Evolutionary conservation across 2,888 invertebrate genomes (phyloP).

Genomic region (Iselma pallidipennis): DNA sequence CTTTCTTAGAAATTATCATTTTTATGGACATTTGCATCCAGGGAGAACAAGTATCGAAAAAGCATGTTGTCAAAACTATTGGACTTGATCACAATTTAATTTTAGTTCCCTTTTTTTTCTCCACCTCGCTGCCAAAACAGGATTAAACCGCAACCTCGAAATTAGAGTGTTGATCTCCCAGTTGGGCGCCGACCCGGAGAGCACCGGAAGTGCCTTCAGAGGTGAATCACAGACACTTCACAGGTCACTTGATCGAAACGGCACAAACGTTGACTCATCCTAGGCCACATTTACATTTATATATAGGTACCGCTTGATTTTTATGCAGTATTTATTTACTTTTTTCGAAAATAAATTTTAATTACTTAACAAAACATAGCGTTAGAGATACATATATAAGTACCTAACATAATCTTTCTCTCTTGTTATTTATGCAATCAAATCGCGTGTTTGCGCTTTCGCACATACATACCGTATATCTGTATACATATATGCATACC

Average conservation of each 20-base stretch:
- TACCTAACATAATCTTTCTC: too few species aligned
- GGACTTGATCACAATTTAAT: too few species aligned
- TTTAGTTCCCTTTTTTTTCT: too few species aligned
- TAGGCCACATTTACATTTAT: background rate
- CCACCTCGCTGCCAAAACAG: too few species aligned
- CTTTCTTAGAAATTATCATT: background rate
- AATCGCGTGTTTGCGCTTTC: background rate
- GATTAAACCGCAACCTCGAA: background rate
- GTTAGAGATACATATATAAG: background rate
- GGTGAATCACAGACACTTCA: conserved; percentile 33
- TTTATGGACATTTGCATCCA: background rate
- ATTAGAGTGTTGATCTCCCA: background rate
- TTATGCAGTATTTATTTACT: too few species aligned
- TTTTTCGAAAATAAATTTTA: background rate
- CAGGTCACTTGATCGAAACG: conserved; percentile 33
- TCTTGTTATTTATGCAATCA: background rate
- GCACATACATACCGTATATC: background rate
- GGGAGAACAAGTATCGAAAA: background rate
- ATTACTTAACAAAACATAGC: background rate
- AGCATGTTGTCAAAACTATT: background rate
- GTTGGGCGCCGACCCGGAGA: conserved; percentile 32
- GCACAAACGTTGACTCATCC: conserved; percentile 24
- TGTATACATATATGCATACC: background rate
- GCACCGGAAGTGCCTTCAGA: conserved; percentile 34
- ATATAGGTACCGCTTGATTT: too few species aligned